Evolutionary conservation across 1,140 invertebrate genomes (phyloP).

Genomic region (Chironomus tepperi): DNA sequence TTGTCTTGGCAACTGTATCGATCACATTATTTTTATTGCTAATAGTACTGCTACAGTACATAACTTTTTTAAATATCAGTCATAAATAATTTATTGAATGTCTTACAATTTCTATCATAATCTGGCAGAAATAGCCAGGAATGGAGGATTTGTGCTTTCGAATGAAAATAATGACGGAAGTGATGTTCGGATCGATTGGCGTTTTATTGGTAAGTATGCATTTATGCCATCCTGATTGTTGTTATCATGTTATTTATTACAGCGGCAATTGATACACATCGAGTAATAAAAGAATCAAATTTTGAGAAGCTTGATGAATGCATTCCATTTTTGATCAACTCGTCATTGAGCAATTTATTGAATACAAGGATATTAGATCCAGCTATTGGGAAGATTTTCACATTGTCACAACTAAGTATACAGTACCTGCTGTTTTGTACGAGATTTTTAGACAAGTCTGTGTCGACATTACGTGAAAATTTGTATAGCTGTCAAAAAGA

Average conservation of each 20-base stretch:
- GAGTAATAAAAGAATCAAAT: slow-evolving; percentile 35
- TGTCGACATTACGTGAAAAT: slow-evolving; percentile 31
- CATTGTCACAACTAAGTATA: slow-evolving; percentile 36
- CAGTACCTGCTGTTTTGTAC: slow-evolving; percentile 38
- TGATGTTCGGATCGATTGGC: slow-evolving; percentile 36
- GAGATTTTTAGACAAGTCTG: slow-evolving; percentile 35
- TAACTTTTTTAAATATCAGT: background rate
- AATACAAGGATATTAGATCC: slow-evolving; percentile 36
- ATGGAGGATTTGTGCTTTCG: slow-evolving; percentile 34
- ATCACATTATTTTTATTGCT: background rate
- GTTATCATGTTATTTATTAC: background rate
- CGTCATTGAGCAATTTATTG: slow-evolving; percentile 33
- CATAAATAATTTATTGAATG: slow-evolving; percentile 11
- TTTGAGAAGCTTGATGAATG: slow-evolving; percentile 35
- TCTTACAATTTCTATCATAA: slow-evolving; percentile 19
- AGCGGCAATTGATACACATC: slow-evolving; percentile 36
- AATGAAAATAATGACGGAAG: slow-evolving; percentile 27
- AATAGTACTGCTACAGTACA: background rate
- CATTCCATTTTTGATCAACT: slow-evolving; percentile 34
- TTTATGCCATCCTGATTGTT: background rate
- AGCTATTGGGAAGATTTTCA: slow-evolving; percentile 37
- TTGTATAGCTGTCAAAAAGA: slow-evolving; percentile 32
- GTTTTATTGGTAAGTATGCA: slow-evolving; percentile 32
- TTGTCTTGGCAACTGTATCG: background rate
- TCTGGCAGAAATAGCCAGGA: slow-evolving; percentile 34